phyloP scores from a whole-genome alignment of 2,113 vertebrate species.

The Scatophagus argus region DNA sequence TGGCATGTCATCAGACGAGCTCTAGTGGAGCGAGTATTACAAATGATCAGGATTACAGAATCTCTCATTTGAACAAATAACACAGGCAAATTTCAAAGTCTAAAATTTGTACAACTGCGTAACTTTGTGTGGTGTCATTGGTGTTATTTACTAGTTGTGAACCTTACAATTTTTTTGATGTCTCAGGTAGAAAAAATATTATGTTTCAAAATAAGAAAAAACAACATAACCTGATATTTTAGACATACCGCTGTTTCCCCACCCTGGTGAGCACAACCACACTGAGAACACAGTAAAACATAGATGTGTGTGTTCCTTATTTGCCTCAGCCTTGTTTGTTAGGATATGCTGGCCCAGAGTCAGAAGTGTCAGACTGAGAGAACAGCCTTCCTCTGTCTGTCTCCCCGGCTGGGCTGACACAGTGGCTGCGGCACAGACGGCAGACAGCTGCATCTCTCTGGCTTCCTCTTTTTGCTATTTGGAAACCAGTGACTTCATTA shows the following conservation, averaged over 20 bases:
- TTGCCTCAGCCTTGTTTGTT: slow-evolving; percentile 54
- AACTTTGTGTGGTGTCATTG: not conserved
- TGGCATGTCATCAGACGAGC: slow-evolving; percentile 20
- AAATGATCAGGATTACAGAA: slow-evolving; percentile 25
- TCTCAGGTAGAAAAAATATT: not conserved
- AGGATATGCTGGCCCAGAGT: slow-evolving; percentile 62
- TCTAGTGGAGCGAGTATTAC: not conserved
- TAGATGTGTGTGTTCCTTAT: slow-evolving; percentile 41
- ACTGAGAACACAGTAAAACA: slow-evolving; percentile 16
- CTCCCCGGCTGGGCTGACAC: slow-evolving; percentile 63
- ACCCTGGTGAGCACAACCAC: not conserved
- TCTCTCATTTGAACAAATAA: not conserved
- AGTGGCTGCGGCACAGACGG: slow-evolving; percentile 79
- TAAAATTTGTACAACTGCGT: not conserved
- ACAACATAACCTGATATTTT: slow-evolving; percentile 27
- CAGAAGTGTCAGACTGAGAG: slow-evolving; percentile 74
- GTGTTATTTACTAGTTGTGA: not conserved
- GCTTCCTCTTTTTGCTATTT: slow-evolving; percentile 80
- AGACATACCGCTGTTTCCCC: slow-evolving; percentile 13
- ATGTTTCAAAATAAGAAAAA: not conserved
- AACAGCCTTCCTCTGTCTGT: slow-evolving; percentile 75
- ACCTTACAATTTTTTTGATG: not conserved
- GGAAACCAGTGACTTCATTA: slow-evolving; percentile 84
- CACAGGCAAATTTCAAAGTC: not conserved
- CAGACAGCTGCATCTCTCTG: slow-evolving; percentile 81